phyloP scores from a whole-genome alignment of 2,888 invertebrate genomes.

The Agrochola litura region DNA sequence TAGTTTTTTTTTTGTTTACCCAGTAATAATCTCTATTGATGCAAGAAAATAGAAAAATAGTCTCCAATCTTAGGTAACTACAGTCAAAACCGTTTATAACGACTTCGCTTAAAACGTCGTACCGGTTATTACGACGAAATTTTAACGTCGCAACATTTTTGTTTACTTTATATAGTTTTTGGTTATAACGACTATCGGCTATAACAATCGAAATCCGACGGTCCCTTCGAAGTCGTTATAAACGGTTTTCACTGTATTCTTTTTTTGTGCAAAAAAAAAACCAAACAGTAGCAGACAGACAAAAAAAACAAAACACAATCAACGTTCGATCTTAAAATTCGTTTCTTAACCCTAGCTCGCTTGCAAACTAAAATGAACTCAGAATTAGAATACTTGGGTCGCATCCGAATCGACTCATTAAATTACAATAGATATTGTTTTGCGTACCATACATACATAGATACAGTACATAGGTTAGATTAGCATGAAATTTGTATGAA shows the following conservation, averaged over 20 bases:
- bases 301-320: slow-evolving; percentile 33
- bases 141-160: too few species aligned
- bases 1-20: too few species aligned
- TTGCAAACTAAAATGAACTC: slow-evolving; percentile 54
- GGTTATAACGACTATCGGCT: too few species aligned
- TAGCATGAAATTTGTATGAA: slow-evolving; percentile 60
- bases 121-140: too few species aligned
- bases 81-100: too few species aligned
- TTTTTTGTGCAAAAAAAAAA: background rate
- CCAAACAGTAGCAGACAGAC: background rate
- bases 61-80: background rate
- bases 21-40: too few species aligned
- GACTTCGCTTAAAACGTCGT: too few species aligned
- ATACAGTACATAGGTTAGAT: slow-evolving; percentile 42
- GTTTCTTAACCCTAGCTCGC: slow-evolving; percentile 41
- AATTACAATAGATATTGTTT: slow-evolving; percentile 63
- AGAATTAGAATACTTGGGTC: slow-evolving; percentile 66
- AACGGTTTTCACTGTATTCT: background rate
- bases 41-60: background rate
- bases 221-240: too few species aligned
- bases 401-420: slow-evolving; percentile 75
- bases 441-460: slow-evolving; percentile 41
- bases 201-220: too few species aligned
- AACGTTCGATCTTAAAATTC: slow-evolving; percentile 48
- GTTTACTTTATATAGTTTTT: too few species aligned